Evolutionary conservation across 2,113 vertebrate species (phyloP).

Genomic region (Nipponia nippon): DNA sequence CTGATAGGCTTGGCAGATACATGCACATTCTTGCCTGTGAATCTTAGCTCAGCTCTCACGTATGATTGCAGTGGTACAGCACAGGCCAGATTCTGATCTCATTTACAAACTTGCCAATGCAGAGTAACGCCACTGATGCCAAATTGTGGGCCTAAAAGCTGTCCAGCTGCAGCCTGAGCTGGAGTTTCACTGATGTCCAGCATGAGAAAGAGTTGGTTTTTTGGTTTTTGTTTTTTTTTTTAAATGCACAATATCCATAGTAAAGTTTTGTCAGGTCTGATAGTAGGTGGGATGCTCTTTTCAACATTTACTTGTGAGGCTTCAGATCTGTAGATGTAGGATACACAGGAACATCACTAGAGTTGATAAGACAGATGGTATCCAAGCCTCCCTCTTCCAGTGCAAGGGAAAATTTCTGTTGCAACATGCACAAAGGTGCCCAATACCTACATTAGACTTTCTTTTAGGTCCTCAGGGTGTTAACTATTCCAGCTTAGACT

Average conservation of each 20-base stretch:
- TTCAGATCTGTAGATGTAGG: not conserved
- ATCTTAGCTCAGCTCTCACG: not conserved
- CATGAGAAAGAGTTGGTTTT: not conserved
- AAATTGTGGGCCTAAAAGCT: not conserved
- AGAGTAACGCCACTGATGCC: not conserved
- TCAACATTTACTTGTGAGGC: slow-evolving; percentile 20
- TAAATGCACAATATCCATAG: not conserved
- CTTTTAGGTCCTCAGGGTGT: not conserved
- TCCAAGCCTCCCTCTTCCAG: not conserved
- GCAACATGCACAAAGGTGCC: not conserved
- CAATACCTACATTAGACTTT: not conserved
- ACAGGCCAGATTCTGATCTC: not conserved
- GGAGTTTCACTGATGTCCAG: not conserved
- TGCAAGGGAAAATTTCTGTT: not conserved
- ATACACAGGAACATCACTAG: not conserved
- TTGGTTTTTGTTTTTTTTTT: not conserved
- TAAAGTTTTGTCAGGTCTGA: not conserved
- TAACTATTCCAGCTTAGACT: not conserved
- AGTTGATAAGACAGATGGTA: not conserved
- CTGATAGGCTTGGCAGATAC: not conserved
- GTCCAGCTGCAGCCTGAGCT: not conserved
- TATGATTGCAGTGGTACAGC: not conserved
- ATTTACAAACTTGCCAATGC: not conserved
- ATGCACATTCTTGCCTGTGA: not conserved
- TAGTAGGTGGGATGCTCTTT: not conserved